Evolutionary conservation across 1,140 invertebrate genomes (phyloP), one percentile per base, ranked within the genome.

Genomic region (Drosophila pruinosa): DNA sequence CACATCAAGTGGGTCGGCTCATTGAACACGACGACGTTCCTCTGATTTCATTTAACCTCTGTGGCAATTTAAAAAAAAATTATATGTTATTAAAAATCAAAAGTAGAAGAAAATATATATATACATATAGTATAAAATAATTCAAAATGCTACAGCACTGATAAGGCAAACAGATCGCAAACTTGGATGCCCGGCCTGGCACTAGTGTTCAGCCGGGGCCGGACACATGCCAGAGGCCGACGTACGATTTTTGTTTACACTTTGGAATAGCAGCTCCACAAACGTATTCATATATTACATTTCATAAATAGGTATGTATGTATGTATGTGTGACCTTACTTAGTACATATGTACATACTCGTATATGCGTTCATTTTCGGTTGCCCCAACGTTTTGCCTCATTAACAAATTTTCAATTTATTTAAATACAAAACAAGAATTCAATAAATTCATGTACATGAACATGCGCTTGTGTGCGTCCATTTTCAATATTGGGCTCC

Each of bases 41-140:
- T 57, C 68, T 57, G 68, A 71, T 71, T 70, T 70, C 53, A 63
- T 77, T 58, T 88, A 86, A 86, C 81, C 81, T 86, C 69, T 88
- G 73, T 71, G 62, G 77, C 63, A 53, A 72, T 72, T 72, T 43
- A 6, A 54, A 54, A 72, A 6, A 54, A 54, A 72, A 68, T 59
- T 38, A 68, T 54, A 47, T 61, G 50, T 52, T 65, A 80, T 53
- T 68, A 70, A 73, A 80, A 56, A 50, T 58, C 26, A 65, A 76
- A 72, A 63, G 61, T 53, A 59, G 61, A 65, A 54, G 36, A 63
- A 59, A 74, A 63, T 73, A n/a, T n/a, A n/a, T n/a, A n/a, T n/a
- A n/a, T n/a, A n/a, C n/a, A n/a, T n/a, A n/a, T n/a, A n/a, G n/a
- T n/a, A n/a, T n/a, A 31, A 15, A 39, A 61, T 78, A 59, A 79